These are phyloP conservation scores for Leucophenga maculata DNA, from an alignment of 2,888 invertebrate genomes.

Conservation along the genomic window DNA sequence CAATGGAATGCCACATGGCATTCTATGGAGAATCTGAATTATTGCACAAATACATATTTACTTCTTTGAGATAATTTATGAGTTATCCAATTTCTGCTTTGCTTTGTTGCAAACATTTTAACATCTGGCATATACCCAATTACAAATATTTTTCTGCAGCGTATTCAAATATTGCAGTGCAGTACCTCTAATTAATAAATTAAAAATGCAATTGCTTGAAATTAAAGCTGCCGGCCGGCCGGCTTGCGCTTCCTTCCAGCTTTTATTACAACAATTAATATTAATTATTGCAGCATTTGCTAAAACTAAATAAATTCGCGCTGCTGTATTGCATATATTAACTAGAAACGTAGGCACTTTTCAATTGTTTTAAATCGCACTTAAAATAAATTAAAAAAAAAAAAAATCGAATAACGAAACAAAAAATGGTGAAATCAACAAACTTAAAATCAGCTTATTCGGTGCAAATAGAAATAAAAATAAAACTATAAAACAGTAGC, in stretches of 20 bases:
- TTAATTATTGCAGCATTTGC: slow-evolving; percentile 12
- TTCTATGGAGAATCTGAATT: too few relatives aligned
- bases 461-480: background rate
- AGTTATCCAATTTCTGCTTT: too few relatives aligned
- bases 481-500: background rate
- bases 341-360: slow-evolving; percentile 7
- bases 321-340: background rate
- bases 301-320: background rate
- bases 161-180: too few relatives aligned
- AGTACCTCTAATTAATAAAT: background rate
- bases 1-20: too few relatives aligned
- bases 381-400: too few relatives aligned
- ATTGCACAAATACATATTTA: too few relatives aligned
- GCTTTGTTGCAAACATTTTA: too few relatives aligned
- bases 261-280: slow-evolving; percentile 8
- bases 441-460: background rate
- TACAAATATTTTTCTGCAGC: too few relatives aligned
- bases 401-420: too few relatives aligned
- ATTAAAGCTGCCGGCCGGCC: slow-evolving; percentile 9
- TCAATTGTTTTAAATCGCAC: slow-evolving; percentile 20
- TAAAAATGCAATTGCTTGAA: slow-evolving; percentile 23
- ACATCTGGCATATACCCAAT: too few relatives aligned
- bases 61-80: too few relatives aligned
- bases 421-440: slow-evolving; percentile 14
- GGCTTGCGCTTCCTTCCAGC: background rate